A percentile compares a stretch with the other conserved stretches of the same genome.
These are phyloP conservation scores for Diorhabda elongata DNA, from an alignment of 1,140 invertebrate species.

Conservation along the genomic window DNA sequence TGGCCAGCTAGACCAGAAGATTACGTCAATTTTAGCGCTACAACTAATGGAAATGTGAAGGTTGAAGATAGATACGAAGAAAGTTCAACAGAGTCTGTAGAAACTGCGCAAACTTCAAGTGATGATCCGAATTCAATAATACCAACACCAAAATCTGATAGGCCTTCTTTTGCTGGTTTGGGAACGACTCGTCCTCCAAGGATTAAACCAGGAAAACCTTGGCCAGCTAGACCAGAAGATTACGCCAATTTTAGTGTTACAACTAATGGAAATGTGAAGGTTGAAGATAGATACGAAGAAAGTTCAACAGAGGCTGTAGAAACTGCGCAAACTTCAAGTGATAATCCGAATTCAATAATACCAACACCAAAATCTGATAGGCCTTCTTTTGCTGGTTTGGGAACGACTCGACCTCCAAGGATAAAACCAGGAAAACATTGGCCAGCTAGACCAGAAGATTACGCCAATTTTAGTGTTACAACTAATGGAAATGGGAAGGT, in stretches of 20 bases:
- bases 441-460: no score
- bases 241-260: not conserved
- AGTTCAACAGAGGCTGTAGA: not conserved
- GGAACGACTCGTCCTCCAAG: not conserved
- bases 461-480: no score
- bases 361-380: no score
- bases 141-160: not conserved
- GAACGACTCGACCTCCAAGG: no score
- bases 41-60: not conserved
- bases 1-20: constrained; percentile 21
- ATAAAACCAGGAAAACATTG: no score
- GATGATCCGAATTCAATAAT: not conserved
- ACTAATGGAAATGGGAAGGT: no score
- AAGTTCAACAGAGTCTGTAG: not conserved
- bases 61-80: not conserved
- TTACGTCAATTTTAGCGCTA: not conserved
- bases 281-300: constrained; percentile 2
- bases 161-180: constrained; percentile 17
- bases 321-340: no score
- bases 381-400: no score
- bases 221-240: constrained; percentile 19
- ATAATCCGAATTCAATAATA: no score
- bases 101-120: no score
- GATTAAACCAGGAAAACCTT: constrained; percentile 16
- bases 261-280: not conserved